Percentiles rank a stretch among this genome's conserved stretches.
These are phyloP conservation scores for Hydriomena furcata DNA, from an alignment of 2,888 invertebrate species.

Conservation along the genomic window DNA sequence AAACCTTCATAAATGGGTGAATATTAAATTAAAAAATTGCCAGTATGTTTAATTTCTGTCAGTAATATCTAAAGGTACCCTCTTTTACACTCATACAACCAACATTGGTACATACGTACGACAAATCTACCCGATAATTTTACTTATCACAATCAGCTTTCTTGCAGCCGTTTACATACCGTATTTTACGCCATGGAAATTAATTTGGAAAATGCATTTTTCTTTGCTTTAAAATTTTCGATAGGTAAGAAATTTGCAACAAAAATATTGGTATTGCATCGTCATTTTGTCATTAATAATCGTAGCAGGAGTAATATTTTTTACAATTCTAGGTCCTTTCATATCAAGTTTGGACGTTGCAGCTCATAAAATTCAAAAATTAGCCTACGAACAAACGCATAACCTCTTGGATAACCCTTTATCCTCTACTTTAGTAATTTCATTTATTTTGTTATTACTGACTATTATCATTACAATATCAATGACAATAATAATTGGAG, in stretches of 20 bases:
- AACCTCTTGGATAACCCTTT: slow-evolving; percentile 46
- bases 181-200: slow-evolving; percentile 63
- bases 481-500: slow-evolving; percentile 39
- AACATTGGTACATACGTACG: too few relatives aligned
- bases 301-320: too few relatives aligned
- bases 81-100: too few relatives aligned
- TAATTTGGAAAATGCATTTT: slow-evolving; percentile 58
- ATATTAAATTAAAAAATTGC: too few relatives aligned
- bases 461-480: slow-evolving; percentile 39
- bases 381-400: slow-evolving; percentile 14
- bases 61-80: too few relatives aligned
- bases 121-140: too few relatives aligned
- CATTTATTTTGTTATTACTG: slow-evolving; percentile 34
- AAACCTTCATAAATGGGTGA: too few relatives aligned
- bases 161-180: too few relatives aligned
- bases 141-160: too few relatives aligned
- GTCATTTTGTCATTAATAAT: too few relatives aligned
- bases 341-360: slow-evolving; percentile 29
- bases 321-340: slow-evolving; percentile 45
- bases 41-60: too few relatives aligned
- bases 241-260: slow-evolving; percentile 44
- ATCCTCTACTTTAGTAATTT: slow-evolving; percentile 45
- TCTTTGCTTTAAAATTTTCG: slow-evolving; percentile 45
- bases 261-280: too few relatives aligned
- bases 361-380: slow-evolving; percentile 22